Percentiles rank a stretch among this genome's conserved stretches.
These are phyloP conservation scores for Cheilosia impressa DNA, from an alignment of 2,888 invertebrate species.

Conservation along the genomic window DNA sequence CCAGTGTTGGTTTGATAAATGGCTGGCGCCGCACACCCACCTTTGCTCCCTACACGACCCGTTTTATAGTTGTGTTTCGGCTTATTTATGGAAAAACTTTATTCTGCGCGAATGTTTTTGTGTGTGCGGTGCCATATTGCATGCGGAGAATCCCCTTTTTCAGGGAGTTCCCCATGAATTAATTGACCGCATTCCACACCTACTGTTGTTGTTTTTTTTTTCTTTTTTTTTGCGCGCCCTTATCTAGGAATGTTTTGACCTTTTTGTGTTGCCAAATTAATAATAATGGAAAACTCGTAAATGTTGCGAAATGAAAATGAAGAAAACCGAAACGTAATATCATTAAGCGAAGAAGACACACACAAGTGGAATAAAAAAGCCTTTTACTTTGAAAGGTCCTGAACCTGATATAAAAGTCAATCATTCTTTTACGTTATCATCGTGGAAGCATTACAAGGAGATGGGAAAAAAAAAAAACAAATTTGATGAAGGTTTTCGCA, in stretches of 20 bases:
- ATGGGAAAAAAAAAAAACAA: background rate
- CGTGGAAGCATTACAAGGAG: background rate
- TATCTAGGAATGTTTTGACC: background rate
- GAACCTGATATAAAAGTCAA: background rate
- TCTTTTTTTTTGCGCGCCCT: background rate
- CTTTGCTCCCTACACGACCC: no score
- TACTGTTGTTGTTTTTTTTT: background rate
- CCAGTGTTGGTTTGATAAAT: no score
- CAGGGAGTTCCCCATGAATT: conserved; percentile 4
- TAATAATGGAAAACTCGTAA: background rate
- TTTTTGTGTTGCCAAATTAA: background rate
- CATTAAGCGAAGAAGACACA: background rate
- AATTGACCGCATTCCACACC: conserved; percentile 15
- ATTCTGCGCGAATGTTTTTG: background rate
- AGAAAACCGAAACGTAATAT: background rate
- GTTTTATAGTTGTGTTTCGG: background rate
- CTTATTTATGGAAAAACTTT: conserved; percentile 5
- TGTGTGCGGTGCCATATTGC: background rate
- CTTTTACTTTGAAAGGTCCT: background rate
- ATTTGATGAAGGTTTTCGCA: no score
- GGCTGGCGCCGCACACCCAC: no score
- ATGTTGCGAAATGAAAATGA: background rate
- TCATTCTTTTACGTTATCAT: conserved; percentile 7
- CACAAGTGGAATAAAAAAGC: no score
- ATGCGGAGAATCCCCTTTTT: background rate